Conservation (phyloP, 2,797 vertebrate species). For the Sardinella longiceps region DNA sequence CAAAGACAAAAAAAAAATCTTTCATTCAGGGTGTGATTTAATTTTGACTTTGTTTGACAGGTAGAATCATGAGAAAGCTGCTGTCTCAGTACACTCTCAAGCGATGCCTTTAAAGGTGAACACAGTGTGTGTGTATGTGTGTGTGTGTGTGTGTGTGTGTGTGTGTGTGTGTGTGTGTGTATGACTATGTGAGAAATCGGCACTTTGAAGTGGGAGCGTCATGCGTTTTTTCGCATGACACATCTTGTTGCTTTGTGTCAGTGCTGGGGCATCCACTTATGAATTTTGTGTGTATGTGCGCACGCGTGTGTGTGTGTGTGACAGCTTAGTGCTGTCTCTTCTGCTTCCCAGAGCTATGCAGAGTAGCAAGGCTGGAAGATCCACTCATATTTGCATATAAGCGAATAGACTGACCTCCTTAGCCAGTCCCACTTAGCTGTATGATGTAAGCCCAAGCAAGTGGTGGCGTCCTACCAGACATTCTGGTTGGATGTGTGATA, state of each 20-base stretch:
- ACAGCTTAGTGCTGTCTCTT: constrained; percentile 20
- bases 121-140: not conserved
- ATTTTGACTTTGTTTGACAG: constrained; percentile 12
- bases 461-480: constrained; percentile 39
- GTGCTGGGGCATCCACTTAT: constrained; percentile 9
- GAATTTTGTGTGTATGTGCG: not conserved
- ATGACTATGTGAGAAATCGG: not conserved
- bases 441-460: constrained; percentile 60
- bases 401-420: constrained; percentile 56
- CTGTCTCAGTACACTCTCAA: not conserved
- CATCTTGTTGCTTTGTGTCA: constrained; percentile 9
- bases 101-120: not conserved
- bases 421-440: constrained; percentile 34
- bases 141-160: not conserved
- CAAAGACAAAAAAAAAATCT: not conserved
- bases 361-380: constrained; percentile 69
- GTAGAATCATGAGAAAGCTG: not conserved
- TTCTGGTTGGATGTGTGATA: constrained; percentile 51
- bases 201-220: not conserved
- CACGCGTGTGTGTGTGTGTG: not conserved
- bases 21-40: not conserved
- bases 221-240: constrained; percentile 13
- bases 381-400: constrained; percentile 66
- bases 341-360: constrained; percentile 53
- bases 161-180: not conserved